These are phyloP conservation scores for Pentalonia nigronervosa DNA, from an alignment of 1,140 invertebrate genomes.

Conservation along the genomic window DNA sequence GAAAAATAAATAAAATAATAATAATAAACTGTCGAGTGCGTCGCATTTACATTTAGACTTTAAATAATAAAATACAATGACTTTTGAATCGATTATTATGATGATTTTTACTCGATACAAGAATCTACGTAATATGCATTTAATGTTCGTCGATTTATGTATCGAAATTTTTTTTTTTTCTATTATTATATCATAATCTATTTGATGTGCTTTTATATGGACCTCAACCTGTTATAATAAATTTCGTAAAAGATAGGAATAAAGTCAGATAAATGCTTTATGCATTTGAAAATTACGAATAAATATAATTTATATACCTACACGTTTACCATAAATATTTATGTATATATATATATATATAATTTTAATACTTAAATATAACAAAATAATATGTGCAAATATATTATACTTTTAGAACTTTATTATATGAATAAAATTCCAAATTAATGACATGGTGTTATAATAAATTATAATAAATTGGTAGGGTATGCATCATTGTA, in stretches of 20 bases:
- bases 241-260: background rate
- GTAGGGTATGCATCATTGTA: background rate
- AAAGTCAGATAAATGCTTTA: constrained; percentile 22
- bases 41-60: background rate
- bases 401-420: background rate
- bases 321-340: background rate
- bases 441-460: background rate
- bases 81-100: constrained; percentile 34
- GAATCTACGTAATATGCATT: background rate
- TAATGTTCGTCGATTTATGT: background rate
- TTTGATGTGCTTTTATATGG: background rate
- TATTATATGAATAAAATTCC: background rate
- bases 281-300: background rate
- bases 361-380: background rate
- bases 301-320: background rate
- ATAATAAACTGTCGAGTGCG: background rate
- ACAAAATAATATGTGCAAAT: background rate
- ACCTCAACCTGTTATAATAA: background rate
- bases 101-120: background rate
- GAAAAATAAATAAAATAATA: background rate
- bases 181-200: constrained; percentile 19
- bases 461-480: background rate
- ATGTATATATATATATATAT: background rate
- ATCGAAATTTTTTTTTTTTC: background rate
- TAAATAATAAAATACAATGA: constrained; percentile 26